These are phyloP conservation scores for Chymomyza caudatula DNA, from an alignment of 2,888 invertebrate genomes.

Conservation along the genomic window DNA sequence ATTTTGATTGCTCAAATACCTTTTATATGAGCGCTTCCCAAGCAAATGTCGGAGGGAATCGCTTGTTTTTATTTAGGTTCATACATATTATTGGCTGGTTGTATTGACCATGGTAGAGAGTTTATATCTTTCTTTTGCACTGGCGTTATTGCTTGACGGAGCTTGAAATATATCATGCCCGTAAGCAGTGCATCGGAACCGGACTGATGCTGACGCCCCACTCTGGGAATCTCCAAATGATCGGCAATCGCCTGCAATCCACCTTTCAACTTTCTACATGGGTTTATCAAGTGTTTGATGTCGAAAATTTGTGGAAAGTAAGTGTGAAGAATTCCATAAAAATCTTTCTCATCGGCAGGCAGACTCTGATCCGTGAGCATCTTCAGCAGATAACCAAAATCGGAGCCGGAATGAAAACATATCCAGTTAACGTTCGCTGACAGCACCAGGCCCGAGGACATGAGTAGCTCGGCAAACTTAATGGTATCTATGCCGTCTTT, in stretches of 20 bases:
- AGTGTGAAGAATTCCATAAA: no score
- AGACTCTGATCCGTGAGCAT: constrained; percentile 94
- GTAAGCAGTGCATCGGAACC: constrained; percentile 98
- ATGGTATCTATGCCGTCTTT: constrained; percentile 98
- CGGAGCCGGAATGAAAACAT: constrained; percentile 99
- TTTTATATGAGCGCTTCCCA: no score
- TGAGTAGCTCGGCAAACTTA: constrained; percentile 97
- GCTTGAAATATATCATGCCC: constrained; percentile 99
- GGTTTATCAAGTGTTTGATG: constrained; percentile 99
- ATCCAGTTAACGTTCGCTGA: constrained; percentile 98
- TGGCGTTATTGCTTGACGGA: constrained; percentile 89
- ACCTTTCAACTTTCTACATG: constrained; percentile 98
- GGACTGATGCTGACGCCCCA: constrained; percentile 98
- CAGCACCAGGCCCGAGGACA: constrained; percentile 97
- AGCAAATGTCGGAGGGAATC: no score
- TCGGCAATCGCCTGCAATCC: constrained; percentile 99
- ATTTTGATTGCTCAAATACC: no score
- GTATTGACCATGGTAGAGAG: no score
- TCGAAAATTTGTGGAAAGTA: constrained; percentile 99
- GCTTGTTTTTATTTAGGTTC: no score
- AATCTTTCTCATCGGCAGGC: constrained; percentile 97
- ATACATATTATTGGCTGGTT: no score
- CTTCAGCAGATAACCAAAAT: constrained; percentile 98
- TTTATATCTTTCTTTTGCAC: background rate
- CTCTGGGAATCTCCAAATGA: constrained; percentile 92